phyloP scores from a whole-genome alignment of 2,888 invertebrate genomes.

The Limenitis camilla region DNA sequence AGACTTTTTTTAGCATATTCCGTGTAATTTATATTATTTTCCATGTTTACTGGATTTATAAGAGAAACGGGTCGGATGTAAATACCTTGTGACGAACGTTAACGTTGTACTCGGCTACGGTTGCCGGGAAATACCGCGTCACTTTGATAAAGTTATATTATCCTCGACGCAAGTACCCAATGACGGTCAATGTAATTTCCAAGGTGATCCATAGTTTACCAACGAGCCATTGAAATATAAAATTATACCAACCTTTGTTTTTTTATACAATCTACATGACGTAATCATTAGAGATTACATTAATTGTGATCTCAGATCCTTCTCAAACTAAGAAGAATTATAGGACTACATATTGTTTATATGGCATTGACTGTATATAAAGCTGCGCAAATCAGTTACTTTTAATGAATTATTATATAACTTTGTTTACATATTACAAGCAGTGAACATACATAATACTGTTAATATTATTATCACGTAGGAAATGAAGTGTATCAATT shows the following conservation, averaged over 20 bases:
- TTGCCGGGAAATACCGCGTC: slow-evolving; percentile 56
- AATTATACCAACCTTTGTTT: too few species aligned
- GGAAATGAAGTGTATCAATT: neutral
- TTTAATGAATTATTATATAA: slow-evolving; percentile 2
- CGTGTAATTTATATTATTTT: slow-evolving; percentile 39
- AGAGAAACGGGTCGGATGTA: slow-evolving; percentile 22
- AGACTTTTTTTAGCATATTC: slow-evolving; percentile 42
- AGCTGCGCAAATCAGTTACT: slow-evolving; percentile 21
- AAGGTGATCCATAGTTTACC: neutral
- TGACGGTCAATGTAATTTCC: slow-evolving; percentile 21
- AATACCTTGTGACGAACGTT: slow-evolving; percentile 39
- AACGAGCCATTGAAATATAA: too few species aligned
- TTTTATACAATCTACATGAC: slow-evolving; percentile 5
- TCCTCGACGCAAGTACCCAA: slow-evolving; percentile 21
- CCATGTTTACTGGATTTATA: slow-evolving; percentile 25
- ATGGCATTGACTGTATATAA: slow-evolving; percentile 9
- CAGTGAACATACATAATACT: slow-evolving; percentile 2
- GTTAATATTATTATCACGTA: neutral
- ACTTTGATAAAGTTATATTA: slow-evolving; percentile 35
- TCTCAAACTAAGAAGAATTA: too few species aligned
- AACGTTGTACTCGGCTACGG: slow-evolving; percentile 11
- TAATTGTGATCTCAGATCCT: too few species aligned
- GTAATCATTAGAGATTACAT: neutral
- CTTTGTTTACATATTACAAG: slow-evolving; percentile 9
- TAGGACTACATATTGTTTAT: slow-evolving; percentile 3